Base-by-base conservation (phyloP, 2,888 invertebrate genomes). In the Brenthis daphne region DNA sequence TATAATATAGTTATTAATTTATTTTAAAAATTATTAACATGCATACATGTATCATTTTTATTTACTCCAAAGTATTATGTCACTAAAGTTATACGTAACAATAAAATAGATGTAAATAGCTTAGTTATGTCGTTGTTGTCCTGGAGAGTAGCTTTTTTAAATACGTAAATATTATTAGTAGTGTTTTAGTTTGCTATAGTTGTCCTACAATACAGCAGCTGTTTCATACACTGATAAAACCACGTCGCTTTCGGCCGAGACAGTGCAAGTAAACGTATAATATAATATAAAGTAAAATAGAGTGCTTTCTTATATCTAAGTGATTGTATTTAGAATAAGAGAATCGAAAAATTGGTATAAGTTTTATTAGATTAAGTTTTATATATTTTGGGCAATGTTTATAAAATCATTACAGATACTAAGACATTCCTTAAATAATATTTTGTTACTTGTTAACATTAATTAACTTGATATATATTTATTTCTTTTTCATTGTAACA, bases 141-240 rank as follows among this genome's bases (percentile, higher is more conserved):
- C 80, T 77, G 70, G 65, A 71, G 74, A 69, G 80, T 78, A 79
- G 80, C 79, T 79, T 70, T 20, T 73, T 68, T 64, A 20, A 16
- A 37, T 63, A 53, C 51, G 61, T 72, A 67, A 61, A 66, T 57
- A 54, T 67, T 58, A 54, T 54, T 67, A 61, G 24, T 53, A 48
- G 6, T 65, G 51, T 29, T 70, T 60, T 63, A 56, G 65, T 48
- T 48, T 65, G 53, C 53, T 68, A 63, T 64, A 67, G 73, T 78
- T 79, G 77, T 79, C 79, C 75, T 69, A 65, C 58, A 74, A 68
- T 69, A 79, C 79, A 80, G 80, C 81, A 79, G 68, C 68, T 67
- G 68, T 57, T 43, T 43, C 37, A 43, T 43, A 37, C 57, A 54
- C 54, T 72, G 67, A 56, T 68, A 47, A 51, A 33, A 67, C 73